Evolutionary conservation across 2,888 invertebrate species (phyloP).

Genomic region (Trypoxylon attenuatum): DNA sequence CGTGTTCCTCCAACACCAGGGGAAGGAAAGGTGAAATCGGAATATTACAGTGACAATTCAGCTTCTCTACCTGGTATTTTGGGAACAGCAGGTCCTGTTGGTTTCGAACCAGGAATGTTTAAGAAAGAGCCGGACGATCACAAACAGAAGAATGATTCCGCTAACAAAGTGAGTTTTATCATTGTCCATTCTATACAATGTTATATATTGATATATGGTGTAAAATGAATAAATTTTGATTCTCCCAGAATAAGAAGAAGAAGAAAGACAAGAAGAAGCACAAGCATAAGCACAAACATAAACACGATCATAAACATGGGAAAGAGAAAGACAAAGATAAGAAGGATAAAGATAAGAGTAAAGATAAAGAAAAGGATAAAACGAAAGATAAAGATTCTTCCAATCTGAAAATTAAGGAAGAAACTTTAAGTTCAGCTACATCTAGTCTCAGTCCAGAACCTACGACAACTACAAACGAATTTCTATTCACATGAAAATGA

Average conservation of each 20-base stretch:
- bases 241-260: constrained; percentile 79
- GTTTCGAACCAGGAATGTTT: constrained; percentile 92
- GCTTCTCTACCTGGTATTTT: constrained; percentile 85
- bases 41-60: constrained; percentile 87
- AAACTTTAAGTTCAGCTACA: constrained; percentile 85
- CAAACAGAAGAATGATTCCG: constrained; percentile 77
- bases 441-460: constrained; percentile 84
- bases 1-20: constrained; percentile 50
- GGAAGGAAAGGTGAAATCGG: constrained; percentile 79
- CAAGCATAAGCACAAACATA: constrained; percentile 87
- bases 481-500: constrained; percentile 67
- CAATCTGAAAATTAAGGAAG: constrained; percentile 81
- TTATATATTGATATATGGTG: neutral
- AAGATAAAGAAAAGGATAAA: constrained; percentile 76
- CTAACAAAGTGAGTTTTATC: constrained; percentile 75
- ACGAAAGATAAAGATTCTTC: constrained; percentile 78
- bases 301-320: constrained; percentile 77
- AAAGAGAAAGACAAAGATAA: constrained; percentile 80
- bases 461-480: constrained; percentile 65
- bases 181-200: neutral
- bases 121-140: constrained; percentile 76
- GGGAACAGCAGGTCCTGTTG: constrained; percentile 83
- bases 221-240: constrained; percentile 18
- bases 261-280: constrained; percentile 93
- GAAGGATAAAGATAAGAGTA: constrained; percentile 78